Percentiles rank a stretch among this genome's conserved stretches.
Evolutionary conservation across 2,113 vertebrate species (phyloP).

Genomic region (Peromyscus maniculatus): DNA sequence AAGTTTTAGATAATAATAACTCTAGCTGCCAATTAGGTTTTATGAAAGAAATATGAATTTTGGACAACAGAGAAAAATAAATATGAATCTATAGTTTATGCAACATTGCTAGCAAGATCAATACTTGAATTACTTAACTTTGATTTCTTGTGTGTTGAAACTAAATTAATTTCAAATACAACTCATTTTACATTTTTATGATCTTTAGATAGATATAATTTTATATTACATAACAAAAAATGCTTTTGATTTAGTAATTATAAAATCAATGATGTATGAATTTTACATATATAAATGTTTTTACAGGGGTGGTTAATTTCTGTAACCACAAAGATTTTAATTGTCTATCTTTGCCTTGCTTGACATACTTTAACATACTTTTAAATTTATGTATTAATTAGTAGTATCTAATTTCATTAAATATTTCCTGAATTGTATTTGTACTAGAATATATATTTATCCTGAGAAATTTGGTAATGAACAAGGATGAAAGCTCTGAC

Average conservation of each 20-base stretch:
- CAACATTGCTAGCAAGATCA: neutral
- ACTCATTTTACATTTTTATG: neutral
- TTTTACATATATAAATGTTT: neutral
- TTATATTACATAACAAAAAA: neutral
- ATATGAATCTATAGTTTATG: neutral
- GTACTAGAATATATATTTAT: neutral
- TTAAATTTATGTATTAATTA: neutral
- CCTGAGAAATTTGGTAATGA: rapidly evolving
- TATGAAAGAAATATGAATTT: neutral
- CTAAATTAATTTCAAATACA: neutral
- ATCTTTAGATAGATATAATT: neutral
- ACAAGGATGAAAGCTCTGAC: rapidly evolving
- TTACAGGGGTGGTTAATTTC: neutral
- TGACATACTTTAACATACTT: neutral
- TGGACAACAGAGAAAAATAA: neutral
- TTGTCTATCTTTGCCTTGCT: neutral
- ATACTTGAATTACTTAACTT: neutral
- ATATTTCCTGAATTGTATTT: neutral
- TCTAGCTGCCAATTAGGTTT: neutral
- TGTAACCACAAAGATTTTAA: neutral
- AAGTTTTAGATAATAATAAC: neutral
- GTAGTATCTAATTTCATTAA: neutral
- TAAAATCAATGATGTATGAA: neutral
- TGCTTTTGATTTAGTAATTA: neutral
- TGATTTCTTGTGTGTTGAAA: neutral